These are phyloP conservation scores for Bimastos eiseni DNA, from an alignment of 2,888 invertebrate species.

Conservation along the genomic window DNA sequence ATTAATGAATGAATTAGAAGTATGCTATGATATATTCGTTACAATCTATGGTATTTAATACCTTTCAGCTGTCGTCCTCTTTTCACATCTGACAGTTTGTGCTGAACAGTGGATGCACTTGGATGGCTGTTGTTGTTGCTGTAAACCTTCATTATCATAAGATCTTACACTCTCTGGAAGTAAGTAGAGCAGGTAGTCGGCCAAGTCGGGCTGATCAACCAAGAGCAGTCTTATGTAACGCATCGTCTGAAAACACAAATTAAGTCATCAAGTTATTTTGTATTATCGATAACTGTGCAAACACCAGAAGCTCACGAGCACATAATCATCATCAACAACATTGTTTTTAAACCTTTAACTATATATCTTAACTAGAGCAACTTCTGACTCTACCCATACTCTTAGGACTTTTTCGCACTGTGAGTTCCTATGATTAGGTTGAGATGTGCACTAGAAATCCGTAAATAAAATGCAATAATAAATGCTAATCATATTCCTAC, in stretches of 20 bases:
- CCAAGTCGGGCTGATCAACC: slow-evolving; percentile 17
- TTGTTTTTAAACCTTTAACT: too few relatives aligned
- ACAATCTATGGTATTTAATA: neutral
- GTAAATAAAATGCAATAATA: too few relatives aligned
- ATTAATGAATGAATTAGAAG: too few relatives aligned
- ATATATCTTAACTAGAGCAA: too few relatives aligned
- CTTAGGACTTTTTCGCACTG: too few relatives aligned
- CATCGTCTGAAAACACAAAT: slow-evolving; percentile 5
- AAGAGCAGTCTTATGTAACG: neutral
- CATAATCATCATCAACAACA: neutral
- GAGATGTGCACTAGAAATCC: too few relatives aligned
- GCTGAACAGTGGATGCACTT: neutral
- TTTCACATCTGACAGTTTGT: neutral
- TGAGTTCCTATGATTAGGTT: too few relatives aligned
- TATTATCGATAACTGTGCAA: neutral
- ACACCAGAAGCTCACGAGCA: neutral
- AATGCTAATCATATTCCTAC: too few relatives aligned
- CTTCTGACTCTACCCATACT: too few relatives aligned
- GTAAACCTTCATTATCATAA: neutral
- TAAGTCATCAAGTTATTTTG: neutral
- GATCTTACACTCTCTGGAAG: neutral
- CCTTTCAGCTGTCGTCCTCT: neutral
- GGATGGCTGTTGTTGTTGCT: neutral
- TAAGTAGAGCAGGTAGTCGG: slow-evolving; percentile 6
- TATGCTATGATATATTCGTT: too few relatives aligned